Evolutionary conservation across 2,113 vertebrate species (phyloP).

Genomic region (Eubucco bourcierii): DNA sequence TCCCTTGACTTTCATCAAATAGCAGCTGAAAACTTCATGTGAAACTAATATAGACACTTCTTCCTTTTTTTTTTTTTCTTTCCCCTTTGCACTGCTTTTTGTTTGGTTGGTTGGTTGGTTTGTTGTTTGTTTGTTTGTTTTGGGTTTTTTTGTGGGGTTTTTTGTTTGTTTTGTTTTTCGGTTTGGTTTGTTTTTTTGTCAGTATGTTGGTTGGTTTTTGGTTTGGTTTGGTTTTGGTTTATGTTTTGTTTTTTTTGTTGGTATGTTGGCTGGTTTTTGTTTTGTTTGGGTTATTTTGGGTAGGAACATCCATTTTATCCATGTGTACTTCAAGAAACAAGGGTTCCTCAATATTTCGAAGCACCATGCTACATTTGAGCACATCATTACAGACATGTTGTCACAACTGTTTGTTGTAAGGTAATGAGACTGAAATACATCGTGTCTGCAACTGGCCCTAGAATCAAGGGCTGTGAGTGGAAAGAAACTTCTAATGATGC

Average conservation of each 20-base stretch:
- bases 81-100: too few relatives aligned
- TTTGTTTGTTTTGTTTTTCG: too few relatives aligned
- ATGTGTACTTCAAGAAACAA: neutral
- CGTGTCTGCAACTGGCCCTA: too few relatives aligned
- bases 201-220: too few relatives aligned
- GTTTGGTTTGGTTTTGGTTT: neutral
- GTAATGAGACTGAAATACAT: neutral
- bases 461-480: fast-evolving
- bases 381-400: neutral
- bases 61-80: neutral
- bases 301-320: neutral
- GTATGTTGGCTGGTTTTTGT: too few relatives aligned
- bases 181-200: too few relatives aligned
- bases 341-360: neutral
- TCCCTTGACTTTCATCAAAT: neutral
- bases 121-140: too few relatives aligned
- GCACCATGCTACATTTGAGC: fast-evolving
- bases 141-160: too few relatives aligned
- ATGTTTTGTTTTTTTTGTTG: too few relatives aligned
- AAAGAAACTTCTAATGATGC: neutral
- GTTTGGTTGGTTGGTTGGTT: too few relatives aligned
- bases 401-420: neutral
- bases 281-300: neutral
- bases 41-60: neutral
- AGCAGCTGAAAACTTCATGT: neutral